Evolutionary conservation across 2,888 invertebrate genomes (phyloP).

Genomic region (Noctua fimbriata): DNA sequence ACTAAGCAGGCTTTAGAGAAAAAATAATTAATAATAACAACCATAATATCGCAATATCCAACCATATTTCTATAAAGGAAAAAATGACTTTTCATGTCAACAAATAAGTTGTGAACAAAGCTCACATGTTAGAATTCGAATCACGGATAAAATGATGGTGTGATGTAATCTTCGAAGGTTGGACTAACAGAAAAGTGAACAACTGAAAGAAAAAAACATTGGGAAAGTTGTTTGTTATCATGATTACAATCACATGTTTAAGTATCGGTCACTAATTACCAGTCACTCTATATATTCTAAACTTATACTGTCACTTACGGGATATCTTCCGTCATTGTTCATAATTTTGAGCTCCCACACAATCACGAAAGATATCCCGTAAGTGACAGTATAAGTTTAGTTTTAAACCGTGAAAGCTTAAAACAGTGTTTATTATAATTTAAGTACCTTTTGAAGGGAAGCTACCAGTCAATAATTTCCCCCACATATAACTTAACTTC

Average conservation of each 20-base stretch:
- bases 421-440: not conserved
- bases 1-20: not conserved
- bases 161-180: not conserved
- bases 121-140: not conserved
- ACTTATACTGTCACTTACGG: no score
- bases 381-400: no score
- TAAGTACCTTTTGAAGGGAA: not conserved
- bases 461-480: constrained; percentile 29
- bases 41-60: not conserved
- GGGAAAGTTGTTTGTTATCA: no score
- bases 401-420: no score
- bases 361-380: no score
- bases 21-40: not conserved
- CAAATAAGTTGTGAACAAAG: not conserved
- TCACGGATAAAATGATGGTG: not conserved
- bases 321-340: no score
- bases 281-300: no score
- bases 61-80: not conserved
- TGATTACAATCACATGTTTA: no score
- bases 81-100: not conserved
- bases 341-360: no score
- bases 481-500: constrained; percentile 36
- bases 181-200: not conserved
- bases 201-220: no score
- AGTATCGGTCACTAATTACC: no score